Evolutionary conservation across 2,797 vertebrate genomes (phyloP).

Genomic region (Mastacembelus armatus): DNA sequence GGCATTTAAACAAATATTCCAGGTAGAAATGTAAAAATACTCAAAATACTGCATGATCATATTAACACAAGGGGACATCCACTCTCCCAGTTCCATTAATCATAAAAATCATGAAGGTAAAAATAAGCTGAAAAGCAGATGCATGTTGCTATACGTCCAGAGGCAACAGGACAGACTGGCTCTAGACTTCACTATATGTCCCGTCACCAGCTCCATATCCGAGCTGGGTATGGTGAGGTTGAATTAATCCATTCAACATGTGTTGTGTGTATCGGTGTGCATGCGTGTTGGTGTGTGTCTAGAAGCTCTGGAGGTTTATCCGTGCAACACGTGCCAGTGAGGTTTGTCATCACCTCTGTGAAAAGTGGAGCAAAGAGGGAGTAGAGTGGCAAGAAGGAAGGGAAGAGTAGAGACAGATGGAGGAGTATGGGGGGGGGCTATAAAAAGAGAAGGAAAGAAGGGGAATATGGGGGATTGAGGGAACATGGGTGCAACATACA

Average conservation of each 20-base stretch:
- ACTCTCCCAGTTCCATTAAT: conserved; percentile 9
- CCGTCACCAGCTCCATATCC: conserved; percentile 34
- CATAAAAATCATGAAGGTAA: conserved; percentile 7
- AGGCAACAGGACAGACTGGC: conserved; percentile 3
- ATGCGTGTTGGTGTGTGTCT: conserved; percentile 42
- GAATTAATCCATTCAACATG: conserved; percentile 68
- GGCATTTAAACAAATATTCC: conserved; percentile 36
- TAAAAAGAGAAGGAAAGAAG: too few species aligned
- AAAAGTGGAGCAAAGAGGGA: conserved; percentile 50
- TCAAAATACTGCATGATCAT: not conserved
- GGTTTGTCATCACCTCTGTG: conserved; percentile 69
- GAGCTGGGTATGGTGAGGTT: conserved; percentile 40
- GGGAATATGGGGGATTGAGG: conserved; percentile 52
- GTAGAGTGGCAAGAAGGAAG: conserved; percentile 29
- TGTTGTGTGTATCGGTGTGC: conserved; percentile 37
- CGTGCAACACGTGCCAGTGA: conserved; percentile 72
- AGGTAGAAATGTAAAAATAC: conserved; percentile 28
- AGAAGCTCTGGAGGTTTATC: conserved; percentile 63
- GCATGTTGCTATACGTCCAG: not conserved
- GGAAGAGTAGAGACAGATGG: conserved; percentile 61
- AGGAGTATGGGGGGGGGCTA: too few species aligned
- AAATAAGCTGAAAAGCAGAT: conserved; percentile 25
- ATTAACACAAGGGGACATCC: conserved; percentile 8
- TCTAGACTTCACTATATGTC: conserved; percentile 20
- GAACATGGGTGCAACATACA: conserved; percentile 26